These are phyloP conservation scores for Biston betularia DNA, from an alignment of 2,888 invertebrate species.

Conservation along the genomic window DNA sequence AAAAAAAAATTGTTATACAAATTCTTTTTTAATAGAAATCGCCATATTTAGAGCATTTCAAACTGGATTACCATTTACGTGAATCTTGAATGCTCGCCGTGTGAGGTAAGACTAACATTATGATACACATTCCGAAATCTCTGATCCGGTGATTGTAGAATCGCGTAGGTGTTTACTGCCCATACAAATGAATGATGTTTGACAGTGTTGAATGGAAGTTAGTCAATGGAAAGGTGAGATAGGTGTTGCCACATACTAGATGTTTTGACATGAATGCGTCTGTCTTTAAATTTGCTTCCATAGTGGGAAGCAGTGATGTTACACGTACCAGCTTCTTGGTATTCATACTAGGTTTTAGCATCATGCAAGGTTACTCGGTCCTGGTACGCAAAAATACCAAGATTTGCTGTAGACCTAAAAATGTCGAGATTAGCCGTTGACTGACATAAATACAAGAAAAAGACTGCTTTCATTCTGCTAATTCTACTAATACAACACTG, in stretches of 20 bases:
- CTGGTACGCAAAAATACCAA: no score
- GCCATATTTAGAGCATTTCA: slow-evolving; percentile 16
- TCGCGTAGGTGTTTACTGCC: slow-evolving; percentile 20
- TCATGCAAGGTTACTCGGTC: no score
- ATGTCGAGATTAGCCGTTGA: no score
- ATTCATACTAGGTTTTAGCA: no score
- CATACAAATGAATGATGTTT: slow-evolving; percentile 23
- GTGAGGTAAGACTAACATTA: slow-evolving; percentile 6
- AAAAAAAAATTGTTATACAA: no score
- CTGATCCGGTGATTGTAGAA: slow-evolving; percentile 8
- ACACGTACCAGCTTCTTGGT: no score
- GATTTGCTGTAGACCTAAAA: no score
- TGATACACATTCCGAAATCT: slow-evolving; percentile 20
- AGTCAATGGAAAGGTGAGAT: slow-evolving; percentile 6
- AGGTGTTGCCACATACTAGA: not conserved
- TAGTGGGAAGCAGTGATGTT: no score
- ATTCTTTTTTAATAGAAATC: slow-evolving; percentile 2
- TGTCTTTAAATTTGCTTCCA: no score
- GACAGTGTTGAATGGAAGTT: slow-evolving; percentile 20
- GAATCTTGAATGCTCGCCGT: not conserved
- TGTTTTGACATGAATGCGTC: not conserved
- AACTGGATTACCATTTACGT: slow-evolving; percentile 5
- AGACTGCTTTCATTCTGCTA: no score
- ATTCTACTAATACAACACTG: not conserved
- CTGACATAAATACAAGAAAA: no score